A percentile compares a stretch with the other conserved stretches of the same genome.
Conservation (phyloP, 2,797 vertebrate species). For the Xenops minutus region DNA sequence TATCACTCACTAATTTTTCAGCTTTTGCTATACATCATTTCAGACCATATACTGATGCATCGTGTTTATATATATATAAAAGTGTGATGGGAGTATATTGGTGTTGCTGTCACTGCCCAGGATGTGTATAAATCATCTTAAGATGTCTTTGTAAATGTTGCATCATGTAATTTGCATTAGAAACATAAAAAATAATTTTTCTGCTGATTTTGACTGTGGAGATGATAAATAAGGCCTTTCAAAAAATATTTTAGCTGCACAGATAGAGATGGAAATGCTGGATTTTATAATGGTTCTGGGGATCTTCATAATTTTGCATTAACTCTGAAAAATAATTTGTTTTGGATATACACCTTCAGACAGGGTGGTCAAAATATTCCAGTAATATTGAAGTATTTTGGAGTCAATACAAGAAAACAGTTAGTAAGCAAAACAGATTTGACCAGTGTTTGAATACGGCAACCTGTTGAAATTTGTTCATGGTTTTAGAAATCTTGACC, state of each 20-base stretch:
- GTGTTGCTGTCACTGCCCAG: background rate
- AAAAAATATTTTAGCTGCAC: background rate
- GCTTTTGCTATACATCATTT: background rate
- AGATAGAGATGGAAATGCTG: background rate
- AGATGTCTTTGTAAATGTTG: background rate
- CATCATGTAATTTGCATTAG: background rate
- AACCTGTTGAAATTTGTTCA: background rate
- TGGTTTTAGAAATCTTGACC: background rate
- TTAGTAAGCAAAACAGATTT: background rate
- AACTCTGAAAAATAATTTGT: background rate
- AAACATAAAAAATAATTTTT: background rate
- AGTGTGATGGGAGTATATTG: background rate
- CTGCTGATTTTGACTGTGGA: background rate
- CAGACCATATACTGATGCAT: fast-evolving
- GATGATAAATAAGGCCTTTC: background rate
- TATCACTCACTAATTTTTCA: background rate
- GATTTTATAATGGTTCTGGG: background rate
- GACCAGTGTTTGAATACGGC: background rate
- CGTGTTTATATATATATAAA: background rate
- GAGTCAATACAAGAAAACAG: background rate
- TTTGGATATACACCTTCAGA: background rate
- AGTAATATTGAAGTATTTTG: background rate
- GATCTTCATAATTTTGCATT: background rate
- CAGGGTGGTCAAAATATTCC: background rate
- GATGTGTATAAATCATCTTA: background rate